These are phyloP conservation scores for Clivina fossor DNA, from an alignment of 2,888 invertebrate genomes.

Conservation along the genomic window DNA sequence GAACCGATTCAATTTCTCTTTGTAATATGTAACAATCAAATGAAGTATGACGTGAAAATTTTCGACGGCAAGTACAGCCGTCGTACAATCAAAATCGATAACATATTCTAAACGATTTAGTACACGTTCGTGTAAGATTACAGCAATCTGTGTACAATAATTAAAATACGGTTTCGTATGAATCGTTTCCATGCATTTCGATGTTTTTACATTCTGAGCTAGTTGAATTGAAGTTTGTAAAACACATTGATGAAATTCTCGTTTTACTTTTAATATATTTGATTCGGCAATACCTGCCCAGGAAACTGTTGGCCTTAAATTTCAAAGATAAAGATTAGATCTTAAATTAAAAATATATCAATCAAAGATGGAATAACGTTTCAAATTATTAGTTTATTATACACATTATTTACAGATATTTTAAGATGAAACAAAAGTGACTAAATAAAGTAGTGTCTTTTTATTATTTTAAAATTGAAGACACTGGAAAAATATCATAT, in stretches of 20 bases:
- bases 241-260: constrained; percentile 62
- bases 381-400: too few relatives aligned
- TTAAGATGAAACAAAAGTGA: too few relatives aligned
- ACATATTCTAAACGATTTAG: constrained; percentile 58
- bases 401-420: too few relatives aligned
- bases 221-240: constrained; percentile 54
- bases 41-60: constrained; percentile 58
- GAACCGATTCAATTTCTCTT: constrained; percentile 51
- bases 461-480: too few relatives aligned
- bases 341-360: too few relatives aligned
- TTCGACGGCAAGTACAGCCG: constrained; percentile 60
- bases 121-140: constrained; percentile 52
- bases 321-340: too few relatives aligned
- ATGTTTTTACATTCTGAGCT: constrained; percentile 50
- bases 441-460: too few relatives aligned
- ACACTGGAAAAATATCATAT: too few relatives aligned
- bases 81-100: constrained; percentile 59
- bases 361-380: too few relatives aligned
- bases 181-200: constrained; percentile 47
- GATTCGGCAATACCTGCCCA: constrained; percentile 60
- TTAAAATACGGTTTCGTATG: constrained; percentile 46
- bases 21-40: constrained; percentile 49
- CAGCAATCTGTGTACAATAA: constrained; percentile 50
- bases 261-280: constrained; percentile 55
- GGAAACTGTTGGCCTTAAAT: constrained; percentile 55